Evolutionary conservation across 2,888 invertebrate species (phyloP).

Genomic region (Agriopis marginaria): DNA sequence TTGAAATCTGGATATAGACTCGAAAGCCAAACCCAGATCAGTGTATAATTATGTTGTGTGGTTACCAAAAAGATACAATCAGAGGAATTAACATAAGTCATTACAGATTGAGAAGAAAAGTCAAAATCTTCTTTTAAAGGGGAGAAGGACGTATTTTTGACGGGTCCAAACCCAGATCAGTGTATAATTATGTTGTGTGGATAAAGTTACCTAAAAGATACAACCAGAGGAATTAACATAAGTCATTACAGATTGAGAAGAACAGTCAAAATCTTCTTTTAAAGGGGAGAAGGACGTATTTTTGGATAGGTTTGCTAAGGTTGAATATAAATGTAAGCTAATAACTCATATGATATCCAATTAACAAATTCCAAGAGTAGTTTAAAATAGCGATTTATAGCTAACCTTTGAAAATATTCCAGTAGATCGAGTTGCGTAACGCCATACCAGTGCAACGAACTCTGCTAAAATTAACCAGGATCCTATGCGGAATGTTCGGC

Average conservation of each 20-base stretch:
- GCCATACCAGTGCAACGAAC: constrained; percentile 72
- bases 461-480: constrained; percentile 72
- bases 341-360: neutral
- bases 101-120: neutral
- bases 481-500: constrained; percentile 68
- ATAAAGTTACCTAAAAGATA: no score
- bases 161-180: no score
- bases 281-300: neutral
- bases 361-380: neutral
- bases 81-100: neutral
- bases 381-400: constrained; percentile 12
- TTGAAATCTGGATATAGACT: neutral
- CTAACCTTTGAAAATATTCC: constrained; percentile 44
- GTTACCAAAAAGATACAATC: no score
- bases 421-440: constrained; percentile 66
- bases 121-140: no score
- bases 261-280: no score
- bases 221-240: neutral
- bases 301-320: neutral
- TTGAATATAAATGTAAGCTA: neutral
- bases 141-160: neutral
- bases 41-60: neutral
- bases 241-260: neutral
- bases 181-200: neutral
- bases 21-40: neutral